Conservation (phyloP, 1,140 invertebrate species). For the Aphelenchoides fujianensis region DNA sequence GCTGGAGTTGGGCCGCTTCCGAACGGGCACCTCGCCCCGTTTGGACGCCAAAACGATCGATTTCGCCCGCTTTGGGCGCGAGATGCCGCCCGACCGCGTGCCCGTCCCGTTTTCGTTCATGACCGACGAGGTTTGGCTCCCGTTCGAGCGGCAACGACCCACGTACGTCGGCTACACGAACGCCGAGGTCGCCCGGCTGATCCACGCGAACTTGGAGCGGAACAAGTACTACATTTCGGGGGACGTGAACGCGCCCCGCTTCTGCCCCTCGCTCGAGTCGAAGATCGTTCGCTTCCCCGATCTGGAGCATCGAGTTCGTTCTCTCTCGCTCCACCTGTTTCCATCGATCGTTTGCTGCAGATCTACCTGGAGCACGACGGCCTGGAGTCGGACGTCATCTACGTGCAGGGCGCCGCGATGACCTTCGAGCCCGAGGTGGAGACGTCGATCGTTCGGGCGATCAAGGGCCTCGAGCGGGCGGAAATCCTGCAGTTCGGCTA, state of each 20-base stretch:
- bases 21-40: constrained; percentile 86
- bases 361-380: constrained; percentile 90
- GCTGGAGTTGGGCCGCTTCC: no score
- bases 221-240: constrained; percentile 76
- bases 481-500: constrained; percentile 71
- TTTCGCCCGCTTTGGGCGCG: constrained; percentile 65
- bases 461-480: constrained; percentile 76
- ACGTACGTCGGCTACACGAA: constrained; percentile 68
- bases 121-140: constrained; percentile 77
- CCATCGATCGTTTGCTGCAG: constrained; percentile 36
- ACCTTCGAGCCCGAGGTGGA: constrained; percentile 81
- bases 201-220: constrained; percentile 75
- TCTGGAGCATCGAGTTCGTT: constrained; percentile 69
- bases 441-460: constrained; percentile 71
- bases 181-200: constrained; percentile 70
- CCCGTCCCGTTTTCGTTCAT: constrained; percentile 71
- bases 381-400: constrained; percentile 75
- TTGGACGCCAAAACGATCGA: constrained; percentile 74
- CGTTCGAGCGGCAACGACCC: constrained; percentile 43
- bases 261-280: constrained; percentile 89
- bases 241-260: constrained; percentile 73
- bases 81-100: constrained; percentile 38
- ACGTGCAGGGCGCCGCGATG: constrained; percentile 84
- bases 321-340: constrained; percentile 2
- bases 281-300: constrained; percentile 77